Evolutionary conservation across 1,140 invertebrate genomes (phyloP), one percentile per base, ranked within the genome.

Genomic region (Nebria ingens): DNA sequence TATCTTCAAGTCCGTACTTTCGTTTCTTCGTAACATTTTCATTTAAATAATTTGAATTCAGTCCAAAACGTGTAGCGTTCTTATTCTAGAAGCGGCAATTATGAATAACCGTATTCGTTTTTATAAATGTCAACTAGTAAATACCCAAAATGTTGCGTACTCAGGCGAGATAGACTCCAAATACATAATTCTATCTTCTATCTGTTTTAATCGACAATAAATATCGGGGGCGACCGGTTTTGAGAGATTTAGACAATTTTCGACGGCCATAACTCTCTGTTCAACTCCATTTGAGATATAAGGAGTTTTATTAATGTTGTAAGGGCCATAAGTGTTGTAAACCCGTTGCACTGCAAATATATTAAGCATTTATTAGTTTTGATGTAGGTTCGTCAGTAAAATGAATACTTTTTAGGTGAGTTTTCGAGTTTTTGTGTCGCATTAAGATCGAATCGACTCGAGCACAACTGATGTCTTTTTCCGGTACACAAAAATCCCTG

Each of bases 151-250:
- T 45, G 76, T 70, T 54, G 76, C 76, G 61, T 87, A 87, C 67
- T 86, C 84, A 0, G 84, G 84, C 17, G 84, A 86, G 59, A 82
- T 65, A 19, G 82, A 77, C 72, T 87, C 84, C 19, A 86, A 67
- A 59, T 76, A 71, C 22, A 84, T 65, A 58, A 87, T 74, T 59
- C 78, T 69, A 62, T 86, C 74, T 70, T 87, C 85, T 9, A 86
- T 71, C 49, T 69, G 65, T 69, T 86, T 85, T 0, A 87, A 62
- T 54, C 84, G 73, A 59, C 73, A 62, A 55, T 81, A 84, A 53
- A 86, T 67, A 68, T 80, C 75, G 61, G 68, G 75, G 0, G 79
- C 72, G 2, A 79, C 71, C 12, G 75, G 73, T 64, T 74, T 75
- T 19, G 67, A 70, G 23, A 81, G 62, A 17, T 71, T 73, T 50